Percentiles rank a stretch among this genome's conserved stretches.
phyloP scores from a whole-genome alignment of 2,113 vertebrate species.

The Callocephalon fimbriatum region DNA sequence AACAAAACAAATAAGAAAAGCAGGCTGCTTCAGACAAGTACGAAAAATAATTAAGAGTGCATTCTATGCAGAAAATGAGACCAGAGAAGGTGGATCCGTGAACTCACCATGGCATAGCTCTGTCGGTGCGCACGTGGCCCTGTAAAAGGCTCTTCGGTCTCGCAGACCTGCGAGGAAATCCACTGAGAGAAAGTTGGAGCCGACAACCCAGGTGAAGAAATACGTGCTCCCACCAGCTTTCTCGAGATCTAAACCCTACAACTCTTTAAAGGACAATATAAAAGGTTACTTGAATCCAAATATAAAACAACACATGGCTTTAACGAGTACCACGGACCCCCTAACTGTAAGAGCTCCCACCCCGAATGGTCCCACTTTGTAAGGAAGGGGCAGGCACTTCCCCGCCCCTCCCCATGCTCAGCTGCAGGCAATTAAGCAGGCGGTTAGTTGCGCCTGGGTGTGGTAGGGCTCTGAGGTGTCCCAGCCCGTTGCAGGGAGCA shows the following conservation, averaged over 20 bases:
- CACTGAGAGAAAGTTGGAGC: rapidly evolving
- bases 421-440: neutral
- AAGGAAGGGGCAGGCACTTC: rapidly evolving
- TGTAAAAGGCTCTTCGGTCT: rapidly evolving
- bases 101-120: rapidly evolving
- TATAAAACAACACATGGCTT: rapidly evolving
- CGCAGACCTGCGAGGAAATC: rapidly evolving
- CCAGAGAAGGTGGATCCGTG: rapidly evolving
- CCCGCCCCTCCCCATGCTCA: rapidly evolving
- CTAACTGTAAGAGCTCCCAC: rapidly evolving
- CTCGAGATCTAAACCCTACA: neutral
- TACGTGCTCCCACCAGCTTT: rapidly evolving
- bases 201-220: rapidly evolving
- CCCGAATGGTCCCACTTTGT: rapidly evolving
- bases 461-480: rapidly evolving
- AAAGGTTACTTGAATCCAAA: rapidly evolving
- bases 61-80: rapidly evolving
- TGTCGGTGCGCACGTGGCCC: rapidly evolving
- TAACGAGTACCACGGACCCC: rapidly evolving
- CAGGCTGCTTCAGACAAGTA: rapidly evolving
- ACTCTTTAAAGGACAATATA: rapidly evolving
- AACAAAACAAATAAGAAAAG: neutral
- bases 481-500: rapidly evolving
- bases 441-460: rapidly evolving
- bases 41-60: rapidly evolving